These are phyloP conservation scores for Diadema setosum DNA, from an alignment of 35 echinoderm and acorn worm genomes.

Conservation along the genomic window DNA sequence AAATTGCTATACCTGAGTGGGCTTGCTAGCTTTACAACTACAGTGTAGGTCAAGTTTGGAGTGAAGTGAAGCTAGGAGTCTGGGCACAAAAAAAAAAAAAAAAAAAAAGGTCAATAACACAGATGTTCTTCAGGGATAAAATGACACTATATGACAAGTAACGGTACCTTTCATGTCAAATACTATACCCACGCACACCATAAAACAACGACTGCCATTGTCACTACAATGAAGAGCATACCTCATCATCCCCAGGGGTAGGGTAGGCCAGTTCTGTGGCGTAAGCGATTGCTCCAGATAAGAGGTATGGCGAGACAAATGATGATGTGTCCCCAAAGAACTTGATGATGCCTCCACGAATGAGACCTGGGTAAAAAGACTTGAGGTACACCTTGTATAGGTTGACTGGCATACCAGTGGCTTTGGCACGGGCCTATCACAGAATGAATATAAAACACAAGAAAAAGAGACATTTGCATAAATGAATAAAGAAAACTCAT, in stretches of 20 bases:
- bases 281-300: conserved; percentile 53
- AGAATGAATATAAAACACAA: not conserved
- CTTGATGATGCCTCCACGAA: conserved; percentile 74
- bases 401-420: conserved; percentile 33
- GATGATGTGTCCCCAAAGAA: conserved; percentile 75
- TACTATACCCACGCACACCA: no score
- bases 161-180: no score
- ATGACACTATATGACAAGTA: no score
- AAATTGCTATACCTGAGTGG: no score
- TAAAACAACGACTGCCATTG: no score
- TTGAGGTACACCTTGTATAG: conserved; percentile 71
- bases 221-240: not conserved
- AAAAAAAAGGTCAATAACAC: no score
- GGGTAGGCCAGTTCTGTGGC: not conserved
- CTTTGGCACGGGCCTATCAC: conserved; percentile 33
- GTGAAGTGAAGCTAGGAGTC: no score
- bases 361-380: conserved; percentile 40
- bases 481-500: not conserved
- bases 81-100: no score
- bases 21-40: no score
- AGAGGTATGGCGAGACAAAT: conserved; percentile 71
- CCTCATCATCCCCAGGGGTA: not conserved
- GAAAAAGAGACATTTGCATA: no score
- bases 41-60: no score
- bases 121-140: no score